A percentile compares a stretch with the other conserved stretches of the same genome.
Evolutionary conservation across 2,888 invertebrate species (phyloP).

Genomic region (Limnephilus auricula): DNA sequence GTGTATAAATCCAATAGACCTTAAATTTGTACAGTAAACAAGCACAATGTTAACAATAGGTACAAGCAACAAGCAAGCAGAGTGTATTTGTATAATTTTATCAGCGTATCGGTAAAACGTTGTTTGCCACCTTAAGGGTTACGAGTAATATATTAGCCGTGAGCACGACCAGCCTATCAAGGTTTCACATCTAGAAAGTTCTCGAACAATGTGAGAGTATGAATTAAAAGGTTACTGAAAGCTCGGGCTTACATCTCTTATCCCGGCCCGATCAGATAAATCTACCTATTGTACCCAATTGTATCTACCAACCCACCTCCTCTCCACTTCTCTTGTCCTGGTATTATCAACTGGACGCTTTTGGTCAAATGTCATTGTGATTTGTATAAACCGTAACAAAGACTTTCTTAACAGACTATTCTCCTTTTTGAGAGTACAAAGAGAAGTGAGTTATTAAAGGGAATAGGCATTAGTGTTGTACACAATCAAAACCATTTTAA

Average conservation of each 20-base stretch:
- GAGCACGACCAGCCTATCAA: conserved; percentile 20
- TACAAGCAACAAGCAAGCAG: not conserved
- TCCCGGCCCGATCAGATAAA: conserved; percentile 35
- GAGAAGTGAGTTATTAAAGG: not conserved
- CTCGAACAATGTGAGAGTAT: conserved; percentile 37
- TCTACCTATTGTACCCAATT: conserved; percentile 5
- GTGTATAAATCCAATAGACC: not conserved
- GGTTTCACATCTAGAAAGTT: conserved; percentile 47
- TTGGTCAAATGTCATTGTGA: conserved; percentile 16
- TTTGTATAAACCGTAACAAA: conserved; percentile 2
- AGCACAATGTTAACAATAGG: not conserved
- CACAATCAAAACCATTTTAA: not conserved
- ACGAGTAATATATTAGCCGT: conserved; percentile 14
- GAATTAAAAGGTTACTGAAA: conserved; percentile 47
- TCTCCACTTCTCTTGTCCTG: not conserved
- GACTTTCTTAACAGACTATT: not conserved
- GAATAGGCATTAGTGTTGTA: not conserved
- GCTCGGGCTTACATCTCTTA: conserved; percentile 27
- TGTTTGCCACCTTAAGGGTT: conserved; percentile 12
- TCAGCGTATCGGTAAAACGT: not conserved
- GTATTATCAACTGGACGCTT: not conserved
- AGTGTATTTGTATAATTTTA: not conserved
- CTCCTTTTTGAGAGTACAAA: not conserved
- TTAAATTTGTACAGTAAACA: not conserved
- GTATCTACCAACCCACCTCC: not conserved